These are phyloP conservation scores for Tholera decimalis DNA, from an alignment of 2,888 invertebrate genomes.

Conservation along the genomic window DNA sequence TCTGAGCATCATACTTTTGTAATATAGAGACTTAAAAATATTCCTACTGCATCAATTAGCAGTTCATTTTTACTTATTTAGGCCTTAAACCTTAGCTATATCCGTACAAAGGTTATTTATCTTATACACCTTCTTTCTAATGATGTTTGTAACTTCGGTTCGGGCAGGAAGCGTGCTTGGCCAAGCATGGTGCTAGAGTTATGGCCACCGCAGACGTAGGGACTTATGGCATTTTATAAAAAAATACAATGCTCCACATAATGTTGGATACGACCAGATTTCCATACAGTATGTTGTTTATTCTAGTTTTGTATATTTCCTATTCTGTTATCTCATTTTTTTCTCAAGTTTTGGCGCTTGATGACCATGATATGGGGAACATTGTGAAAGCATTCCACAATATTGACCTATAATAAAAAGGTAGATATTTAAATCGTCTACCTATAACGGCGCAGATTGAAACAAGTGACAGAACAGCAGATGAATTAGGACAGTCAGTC, in stretches of 20 bases:
- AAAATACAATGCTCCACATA: conserved; percentile 38
- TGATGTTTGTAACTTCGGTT: conserved; percentile 58
- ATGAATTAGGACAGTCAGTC: too few species aligned
- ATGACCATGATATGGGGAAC: not conserved
- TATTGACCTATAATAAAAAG: too few species aligned
- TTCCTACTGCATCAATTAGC: too few species aligned
- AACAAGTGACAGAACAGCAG: too few species aligned
- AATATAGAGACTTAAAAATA: too few species aligned
- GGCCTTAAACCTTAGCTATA: too few species aligned
- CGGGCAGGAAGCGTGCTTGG: conserved; percentile 82
- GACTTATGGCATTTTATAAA: conserved; percentile 68
- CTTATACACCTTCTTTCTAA: not conserved
- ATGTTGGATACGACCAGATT: not conserved
- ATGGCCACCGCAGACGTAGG: conserved; percentile 31
- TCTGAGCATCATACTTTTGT: too few species aligned
- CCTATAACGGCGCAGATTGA: too few species aligned
- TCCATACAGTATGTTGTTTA: not conserved
- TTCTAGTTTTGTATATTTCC: not conserved
- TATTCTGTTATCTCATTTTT: too few species aligned
- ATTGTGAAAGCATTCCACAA: too few species aligned
- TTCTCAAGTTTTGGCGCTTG: not conserved
- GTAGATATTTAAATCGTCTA: too few species aligned
- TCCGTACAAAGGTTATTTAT: not conserved
- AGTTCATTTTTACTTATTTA: too few species aligned
- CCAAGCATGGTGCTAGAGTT: conserved; percentile 73